phyloP scores from a whole-genome alignment of 2,113 vertebrate species.

The Smithornis capensis region DNA sequence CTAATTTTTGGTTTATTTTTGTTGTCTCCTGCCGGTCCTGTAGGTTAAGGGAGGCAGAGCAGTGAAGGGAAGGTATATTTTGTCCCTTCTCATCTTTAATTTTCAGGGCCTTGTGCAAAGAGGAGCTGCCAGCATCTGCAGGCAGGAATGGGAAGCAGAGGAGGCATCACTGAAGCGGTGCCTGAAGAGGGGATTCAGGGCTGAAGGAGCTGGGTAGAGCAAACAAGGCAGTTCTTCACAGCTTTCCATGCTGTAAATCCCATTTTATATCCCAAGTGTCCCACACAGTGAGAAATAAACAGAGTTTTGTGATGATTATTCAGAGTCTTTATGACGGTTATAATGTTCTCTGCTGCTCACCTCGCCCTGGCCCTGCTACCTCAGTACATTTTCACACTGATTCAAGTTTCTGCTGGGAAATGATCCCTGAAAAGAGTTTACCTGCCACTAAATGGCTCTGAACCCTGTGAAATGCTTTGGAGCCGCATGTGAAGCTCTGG shows the following conservation, averaged over 20 bases:
- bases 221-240: constrained; percentile 4
- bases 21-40: neutral
- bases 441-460: neutral
- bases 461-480: neutral
- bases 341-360: neutral
- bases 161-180: neutral
- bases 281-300: neutral
- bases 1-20: neutral
- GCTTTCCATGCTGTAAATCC: neutral
- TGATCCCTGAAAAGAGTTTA: constrained; percentile 48
- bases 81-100: fast-evolving
- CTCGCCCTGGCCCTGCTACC: neutral
- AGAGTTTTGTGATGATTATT: neutral
- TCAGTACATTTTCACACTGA: neutral
- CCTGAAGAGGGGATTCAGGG: neutral
- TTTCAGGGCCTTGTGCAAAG: neutral
- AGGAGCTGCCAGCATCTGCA: neutral
- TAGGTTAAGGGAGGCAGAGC: neutral
- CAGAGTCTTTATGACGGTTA: neutral
- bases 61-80: neutral
- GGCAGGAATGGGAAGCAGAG: neutral
- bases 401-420: constrained; percentile 12
- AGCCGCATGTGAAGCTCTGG: neutral
- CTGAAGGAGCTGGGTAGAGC: fast-evolving
- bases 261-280: neutral